Percentiles rank a stretch among this genome's conserved stretches.
phyloP scores from a whole-genome alignment of 2,113 vertebrate species.

The Lophochroa leadbeateri region DNA sequence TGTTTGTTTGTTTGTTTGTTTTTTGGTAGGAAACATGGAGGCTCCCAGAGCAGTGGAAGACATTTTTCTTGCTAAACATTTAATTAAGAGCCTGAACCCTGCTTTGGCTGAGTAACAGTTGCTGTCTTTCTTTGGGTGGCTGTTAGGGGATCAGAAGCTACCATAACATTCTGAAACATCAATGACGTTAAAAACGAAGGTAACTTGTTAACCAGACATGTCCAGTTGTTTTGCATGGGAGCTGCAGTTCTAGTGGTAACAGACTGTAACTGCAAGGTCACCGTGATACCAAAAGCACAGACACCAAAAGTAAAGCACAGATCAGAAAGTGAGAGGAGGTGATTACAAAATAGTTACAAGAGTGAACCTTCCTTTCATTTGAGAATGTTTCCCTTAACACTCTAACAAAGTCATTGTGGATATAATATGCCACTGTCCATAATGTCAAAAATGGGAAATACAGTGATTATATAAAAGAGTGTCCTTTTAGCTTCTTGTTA shows the following conservation, averaged over 20 bases:
- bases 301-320: neutral
- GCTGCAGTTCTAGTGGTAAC: neutral
- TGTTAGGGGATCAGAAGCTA: neutral
- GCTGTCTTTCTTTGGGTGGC: neutral
- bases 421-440: neutral
- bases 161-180: neutral
- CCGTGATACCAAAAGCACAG: rapidly evolving
- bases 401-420: neutral
- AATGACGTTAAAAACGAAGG: neutral
- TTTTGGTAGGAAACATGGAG: neutral
- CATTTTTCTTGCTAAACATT: neutral
- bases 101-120: neutral
- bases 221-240: neutral
- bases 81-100: neutral
- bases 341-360: neutral
- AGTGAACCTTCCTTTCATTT: neutral
- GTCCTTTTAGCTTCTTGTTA: neutral
- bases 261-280: neutral
- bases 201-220: neutral
- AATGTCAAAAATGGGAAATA: neutral
- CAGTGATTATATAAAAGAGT: neutral
- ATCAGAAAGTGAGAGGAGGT: neutral
- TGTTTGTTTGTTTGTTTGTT: neutral
- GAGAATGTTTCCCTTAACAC: neutral
- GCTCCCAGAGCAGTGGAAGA: neutral